phyloP scores from a whole-genome alignment of 2,888 invertebrate genomes.

The Epinotia brunnichana region DNA sequence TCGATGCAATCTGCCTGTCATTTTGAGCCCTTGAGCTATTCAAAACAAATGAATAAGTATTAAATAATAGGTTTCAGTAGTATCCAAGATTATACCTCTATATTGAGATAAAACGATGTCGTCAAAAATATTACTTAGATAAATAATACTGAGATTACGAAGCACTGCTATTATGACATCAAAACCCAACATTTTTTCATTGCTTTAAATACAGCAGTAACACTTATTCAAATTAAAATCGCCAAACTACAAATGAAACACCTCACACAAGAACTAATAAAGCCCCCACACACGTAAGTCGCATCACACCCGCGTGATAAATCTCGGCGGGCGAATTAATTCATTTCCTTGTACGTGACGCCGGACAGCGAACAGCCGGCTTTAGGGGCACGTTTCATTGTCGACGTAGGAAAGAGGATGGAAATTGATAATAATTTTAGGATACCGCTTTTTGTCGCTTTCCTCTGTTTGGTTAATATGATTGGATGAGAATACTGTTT shows the following conservation, averaged over 20 bases:
- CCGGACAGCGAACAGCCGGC: constrained; percentile 39
- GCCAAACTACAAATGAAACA: constrained; percentile 17
- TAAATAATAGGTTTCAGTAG: too few species aligned
- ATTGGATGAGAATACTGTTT: too few species aligned
- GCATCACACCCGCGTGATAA: constrained; percentile 39
- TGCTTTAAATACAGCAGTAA: not conserved
- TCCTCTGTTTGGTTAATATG: not conserved
- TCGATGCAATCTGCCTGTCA: too few species aligned
- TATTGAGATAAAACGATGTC: too few species aligned
- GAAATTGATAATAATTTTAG: constrained; percentile 23
- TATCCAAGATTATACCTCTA: too few species aligned
- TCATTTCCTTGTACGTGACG: constrained; percentile 43
- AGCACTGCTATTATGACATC: not conserved
- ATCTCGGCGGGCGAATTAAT: constrained; percentile 42
- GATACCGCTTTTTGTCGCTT: constrained; percentile 7
- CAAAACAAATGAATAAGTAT: too few species aligned
- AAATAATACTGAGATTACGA: not conserved
- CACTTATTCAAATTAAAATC: constrained; percentile 10
- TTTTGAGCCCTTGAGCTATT: too few species aligned
- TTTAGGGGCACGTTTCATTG: constrained; percentile 28
- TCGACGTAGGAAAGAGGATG: not conserved
- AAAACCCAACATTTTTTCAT: not conserved
- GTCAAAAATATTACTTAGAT: too few species aligned
- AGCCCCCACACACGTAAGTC: constrained; percentile 42
- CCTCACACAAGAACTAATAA: constrained; percentile 23